Evolutionary conservation across 2,888 invertebrate species (phyloP), one percentile per base, ranked within the genome.

Genomic region (Doris montereyensis): DNA sequence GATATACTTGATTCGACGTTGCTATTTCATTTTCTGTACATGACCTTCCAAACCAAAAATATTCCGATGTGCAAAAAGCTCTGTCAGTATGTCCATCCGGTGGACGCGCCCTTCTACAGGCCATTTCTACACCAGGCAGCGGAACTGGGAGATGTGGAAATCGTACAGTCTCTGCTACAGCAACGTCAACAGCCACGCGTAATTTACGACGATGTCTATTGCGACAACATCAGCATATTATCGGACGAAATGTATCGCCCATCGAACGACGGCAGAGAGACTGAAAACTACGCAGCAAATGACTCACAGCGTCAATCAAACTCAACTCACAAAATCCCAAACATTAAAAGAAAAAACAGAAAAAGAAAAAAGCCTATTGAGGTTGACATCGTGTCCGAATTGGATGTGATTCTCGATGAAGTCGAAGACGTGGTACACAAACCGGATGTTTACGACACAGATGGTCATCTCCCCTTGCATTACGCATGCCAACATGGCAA

Each of bases 391-490:
- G 57, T 78, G 26, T 78, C 78, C n/a, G 78, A 78, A 32, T 32
- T 78, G 52, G 78, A 79, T 28, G 30, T 62, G n/a, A 30, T 79
- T 4, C 60, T 75, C 58, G 75, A 78, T 28, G 78, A 68, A 8
- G 34, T 30, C 13, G 17, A n/a, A 35, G 74, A 75, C 52, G 35
- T 28, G 8, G 10, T 5, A 21, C 80, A 82, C 52, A 58, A 67
- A 1, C 80, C 77, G 24, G 28, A 30, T 35, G 67, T 58, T 0
- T 28, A 74, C 2, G 82, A 82, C 35, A 8, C 67, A 2, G 81
- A 79, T 13, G 84, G 81, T 8, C 79, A 81, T 65, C 81, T 85
- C 17, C 83, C 85, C 30, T 84, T 85, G 60, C 85, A 85, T 62
- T 80, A 81, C 35, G 85, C 85, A 32, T 84, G 84, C 74, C 82